phyloP scores from a whole-genome alignment of 2,888 invertebrate species.

The Caradrina kadenii region DNA sequence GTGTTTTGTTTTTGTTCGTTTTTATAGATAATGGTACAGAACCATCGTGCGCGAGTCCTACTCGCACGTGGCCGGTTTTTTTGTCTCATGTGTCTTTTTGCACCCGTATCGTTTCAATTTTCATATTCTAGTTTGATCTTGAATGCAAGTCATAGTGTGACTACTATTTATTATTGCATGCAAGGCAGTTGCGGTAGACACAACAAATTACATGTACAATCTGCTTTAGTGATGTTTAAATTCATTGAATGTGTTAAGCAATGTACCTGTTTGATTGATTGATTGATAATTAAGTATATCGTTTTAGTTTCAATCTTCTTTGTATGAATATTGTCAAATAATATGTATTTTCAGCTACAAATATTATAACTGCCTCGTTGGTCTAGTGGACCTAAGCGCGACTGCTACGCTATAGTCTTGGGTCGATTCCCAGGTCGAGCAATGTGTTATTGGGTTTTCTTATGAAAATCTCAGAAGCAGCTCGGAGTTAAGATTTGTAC shows the following conservation, averaged over 20 bases:
- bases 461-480: too few species aligned
- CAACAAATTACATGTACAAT: conserved; percentile 19
- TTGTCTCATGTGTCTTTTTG: too few species aligned
- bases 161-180: conserved; percentile 36
- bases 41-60: too few species aligned
- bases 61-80: too few species aligned
- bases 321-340: background rate
- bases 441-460: too few species aligned
- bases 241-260: conserved; percentile 18
- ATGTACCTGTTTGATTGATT: conserved; percentile 23
- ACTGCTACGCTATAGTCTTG: too few species aligned
- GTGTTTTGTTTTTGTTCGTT: too few species aligned
- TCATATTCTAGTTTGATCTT: conserved; percentile 20
- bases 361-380: too few species aligned
- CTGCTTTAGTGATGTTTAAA: background rate
- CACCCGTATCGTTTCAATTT: background rate
- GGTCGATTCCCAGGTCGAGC: too few species aligned
- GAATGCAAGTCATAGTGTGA: conserved; percentile 28
- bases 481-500: too few species aligned
- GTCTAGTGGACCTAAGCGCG: too few species aligned
- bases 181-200: conserved; percentile 25
- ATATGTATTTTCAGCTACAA: background rate
- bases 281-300: conserved; percentile 2
- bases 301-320: background rate
- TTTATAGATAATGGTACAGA: too few species aligned